Conservation (phyloP, 2,888 invertebrate genomes). For the Strigamia transsilvanica region DNA sequence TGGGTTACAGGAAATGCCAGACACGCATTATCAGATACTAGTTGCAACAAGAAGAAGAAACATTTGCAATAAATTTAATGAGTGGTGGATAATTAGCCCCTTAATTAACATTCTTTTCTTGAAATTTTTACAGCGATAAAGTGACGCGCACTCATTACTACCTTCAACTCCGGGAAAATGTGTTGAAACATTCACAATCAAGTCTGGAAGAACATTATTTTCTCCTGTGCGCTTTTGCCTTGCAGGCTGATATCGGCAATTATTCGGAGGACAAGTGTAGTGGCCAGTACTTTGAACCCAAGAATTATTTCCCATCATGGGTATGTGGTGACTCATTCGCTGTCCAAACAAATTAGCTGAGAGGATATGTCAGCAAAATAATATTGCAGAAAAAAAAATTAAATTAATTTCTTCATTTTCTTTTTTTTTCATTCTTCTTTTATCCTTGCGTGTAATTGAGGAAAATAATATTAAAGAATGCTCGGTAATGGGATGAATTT, state of each 20-base stretch:
- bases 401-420: background rate
- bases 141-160: slow-evolving; percentile 93
- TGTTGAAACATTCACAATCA: slow-evolving; percentile 65
- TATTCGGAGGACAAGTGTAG: slow-evolving; percentile 68
- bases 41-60: slow-evolving; percentile 35
- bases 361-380: slow-evolving; percentile 48
- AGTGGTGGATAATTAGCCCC: slow-evolving; percentile 18
- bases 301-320: slow-evolving; percentile 82
- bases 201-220: slow-evolving; percentile 69
- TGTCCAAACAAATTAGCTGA: slow-evolving; percentile 43
- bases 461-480: slow-evolving; percentile 36
- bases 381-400: slow-evolving; percentile 13
- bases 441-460: slow-evolving; percentile 37
- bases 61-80: slow-evolving; percentile 46
- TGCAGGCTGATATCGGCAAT: slow-evolving; percentile 93
- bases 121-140: slow-evolving; percentile 74
- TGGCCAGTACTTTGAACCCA: slow-evolving; percentile 76
- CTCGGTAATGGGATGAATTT: background rate
- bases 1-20: slow-evolving; percentile 46
- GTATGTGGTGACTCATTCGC: slow-evolving; percentile 60
- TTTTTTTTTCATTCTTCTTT: background rate
- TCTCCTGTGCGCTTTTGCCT: slow-evolving; percentile 84
- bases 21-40: slow-evolving; percentile 44
- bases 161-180: slow-evolving; percentile 90
- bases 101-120: slow-evolving; percentile 37